Base-by-base conservation (phyloP, 1,140 invertebrate species). In the Ephestia elutella region DNA sequence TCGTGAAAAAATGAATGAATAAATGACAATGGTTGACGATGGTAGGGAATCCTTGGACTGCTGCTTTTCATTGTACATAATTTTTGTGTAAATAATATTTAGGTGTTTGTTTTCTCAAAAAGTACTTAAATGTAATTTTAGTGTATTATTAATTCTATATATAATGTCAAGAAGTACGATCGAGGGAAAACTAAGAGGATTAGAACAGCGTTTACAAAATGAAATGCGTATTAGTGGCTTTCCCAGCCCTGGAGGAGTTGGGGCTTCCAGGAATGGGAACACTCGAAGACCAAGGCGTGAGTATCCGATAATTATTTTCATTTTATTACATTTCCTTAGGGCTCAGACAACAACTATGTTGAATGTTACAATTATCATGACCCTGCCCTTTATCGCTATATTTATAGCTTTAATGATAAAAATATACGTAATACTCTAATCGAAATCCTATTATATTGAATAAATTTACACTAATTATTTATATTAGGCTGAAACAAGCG, bases 81-180 rank as follows among this genome's bases (percentile, higher is more conserved):
- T 81, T 79, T 82, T 82, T 77, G 74, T 87, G 77, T 84, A 86
- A 77, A 81, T 81, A 84, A 75, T 73, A 65, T 75, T 70, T 62
- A 58, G 66, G 68, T 86, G 80, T 68, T 78, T 82, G 73, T 81
- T 78, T 79, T 75, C 54, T 32, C 73, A 73, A 72, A 75, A 74
- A 70, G 68, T 73, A 73, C 74, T 86, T 86, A 80, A 82, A 85
- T 86, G 85, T 78, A 75, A 77, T 69, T 59, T 68, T 72, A 73
- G 75, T 57, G 66, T 62, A 73, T 70, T 65, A 75, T 68, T 72
- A 65, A 49, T 48, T 56, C 58, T 76, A 64, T 63, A 64, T 72
- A 87, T 73, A 80, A 87, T 87, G 85, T 86, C 85, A 68, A 82
- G 82, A 75, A 83, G 73, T 73, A 78, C 83, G 66, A 81, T 87